Conservation (phyloP, 1,140 invertebrate species). For the Pseudachorutes palmiensis region DNA sequence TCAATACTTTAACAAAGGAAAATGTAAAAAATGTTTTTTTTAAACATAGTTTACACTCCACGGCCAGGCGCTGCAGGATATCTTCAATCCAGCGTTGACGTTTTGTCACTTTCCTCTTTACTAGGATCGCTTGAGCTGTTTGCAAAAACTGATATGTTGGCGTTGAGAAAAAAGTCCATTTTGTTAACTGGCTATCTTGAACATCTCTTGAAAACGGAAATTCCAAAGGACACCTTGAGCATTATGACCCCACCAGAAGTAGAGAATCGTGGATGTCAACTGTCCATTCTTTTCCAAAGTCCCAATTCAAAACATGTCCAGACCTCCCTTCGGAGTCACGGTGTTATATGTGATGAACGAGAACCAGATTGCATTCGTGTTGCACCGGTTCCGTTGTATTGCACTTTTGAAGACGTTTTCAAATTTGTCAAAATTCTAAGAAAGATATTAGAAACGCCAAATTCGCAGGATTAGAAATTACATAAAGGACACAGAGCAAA, state of each 20-base stretch:
- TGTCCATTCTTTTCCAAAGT: not conserved
- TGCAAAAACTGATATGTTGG: not conserved
- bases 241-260: not conserved
- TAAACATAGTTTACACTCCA: not conserved
- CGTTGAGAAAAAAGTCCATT: not conserved
- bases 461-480: too few species aligned
- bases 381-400: not conserved
- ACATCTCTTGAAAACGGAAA: not conserved
- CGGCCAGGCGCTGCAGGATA: not conserved
- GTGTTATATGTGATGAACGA: not conserved
- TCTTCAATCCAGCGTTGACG: not conserved
- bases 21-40: not conserved
- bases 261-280: not conserved
- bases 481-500: too few species aligned
- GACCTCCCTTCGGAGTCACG: not conserved
- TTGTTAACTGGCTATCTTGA: not conserved
- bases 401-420: not conserved
- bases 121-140: not conserved
- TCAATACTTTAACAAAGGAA: not conserved
- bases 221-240: not conserved
- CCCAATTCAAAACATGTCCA: not conserved
- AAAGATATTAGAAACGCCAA: not conserved
- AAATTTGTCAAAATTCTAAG: not conserved
- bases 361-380: not conserved
- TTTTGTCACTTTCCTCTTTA: not conserved